Evolutionary conservation across 1,140 invertebrate genomes (phyloP).

Genomic region (Fopius arisanus): DNA sequence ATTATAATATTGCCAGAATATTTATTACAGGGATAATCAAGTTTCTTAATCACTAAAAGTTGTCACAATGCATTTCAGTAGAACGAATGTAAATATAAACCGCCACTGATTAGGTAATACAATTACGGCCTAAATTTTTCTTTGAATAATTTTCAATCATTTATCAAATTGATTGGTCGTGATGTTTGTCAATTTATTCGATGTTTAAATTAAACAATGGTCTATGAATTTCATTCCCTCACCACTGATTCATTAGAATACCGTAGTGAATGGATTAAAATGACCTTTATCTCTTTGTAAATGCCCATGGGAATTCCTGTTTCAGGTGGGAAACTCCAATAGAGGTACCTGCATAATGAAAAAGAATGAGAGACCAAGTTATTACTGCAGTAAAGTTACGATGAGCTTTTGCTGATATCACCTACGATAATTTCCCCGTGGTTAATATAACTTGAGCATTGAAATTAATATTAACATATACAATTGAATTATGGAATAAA

Average conservation of each 20-base stretch:
- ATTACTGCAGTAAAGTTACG: constrained; percentile 18
- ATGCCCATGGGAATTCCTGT: background rate
- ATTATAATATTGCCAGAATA: too few species aligned
- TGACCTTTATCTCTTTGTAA: background rate
- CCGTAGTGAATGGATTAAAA: background rate
- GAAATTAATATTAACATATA: background rate
- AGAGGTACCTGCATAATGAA: background rate
- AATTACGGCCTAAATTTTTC: too few species aligned
- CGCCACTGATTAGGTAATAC: too few species aligned
- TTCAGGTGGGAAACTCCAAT: background rate
- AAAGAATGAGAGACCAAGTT: background rate
- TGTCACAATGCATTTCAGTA: too few species aligned
- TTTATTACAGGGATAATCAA: too few species aligned
- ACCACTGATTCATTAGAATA: background rate
- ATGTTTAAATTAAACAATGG: too few species aligned
- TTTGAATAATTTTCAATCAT: too few species aligned
- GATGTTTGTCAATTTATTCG: too few species aligned
- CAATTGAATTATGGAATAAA: background rate
- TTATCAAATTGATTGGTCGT: too few species aligned
- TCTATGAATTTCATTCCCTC: background rate
- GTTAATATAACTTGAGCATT: background rate
- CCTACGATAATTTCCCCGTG: background rate
- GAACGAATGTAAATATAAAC: too few species aligned
- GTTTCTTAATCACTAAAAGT: too few species aligned
- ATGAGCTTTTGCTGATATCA: background rate